Evolutionary conservation across 2,113 vertebrate species (phyloP).

Genomic region (Probosciger aterrimus): DNA sequence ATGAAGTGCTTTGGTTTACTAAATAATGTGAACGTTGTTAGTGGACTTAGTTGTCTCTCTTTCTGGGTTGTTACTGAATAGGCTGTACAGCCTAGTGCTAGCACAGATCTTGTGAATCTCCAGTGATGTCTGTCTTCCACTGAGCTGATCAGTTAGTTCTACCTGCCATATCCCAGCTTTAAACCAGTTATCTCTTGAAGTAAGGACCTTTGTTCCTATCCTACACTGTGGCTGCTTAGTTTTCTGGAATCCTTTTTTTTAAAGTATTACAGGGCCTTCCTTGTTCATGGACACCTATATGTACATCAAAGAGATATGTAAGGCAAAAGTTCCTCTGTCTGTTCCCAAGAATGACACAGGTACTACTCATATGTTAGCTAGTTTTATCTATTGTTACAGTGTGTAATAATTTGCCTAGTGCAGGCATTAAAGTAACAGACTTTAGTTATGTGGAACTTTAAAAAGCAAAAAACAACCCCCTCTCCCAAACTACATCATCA

Average conservation of each 20-base stretch:
- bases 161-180: neutral
- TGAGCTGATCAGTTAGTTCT: neutral
- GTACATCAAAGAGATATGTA: neutral
- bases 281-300: neutral
- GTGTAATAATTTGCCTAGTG: neutral
- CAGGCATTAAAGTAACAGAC: neutral
- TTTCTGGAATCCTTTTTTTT: neutral
- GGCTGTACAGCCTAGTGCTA: neutral
- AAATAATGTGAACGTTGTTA: neutral
- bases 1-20: neutral
- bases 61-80: neutral
- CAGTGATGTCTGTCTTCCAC: neutral
- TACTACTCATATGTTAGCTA: neutral
- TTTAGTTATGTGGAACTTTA: neutral
- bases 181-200: neutral
- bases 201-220: neutral
- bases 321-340: neutral
- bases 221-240: neutral
- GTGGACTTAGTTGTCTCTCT: neutral
- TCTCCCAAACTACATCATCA: fast-evolving
- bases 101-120: neutral
- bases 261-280: neutral
- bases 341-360: neutral
- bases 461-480: neutral
- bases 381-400: neutral